Percentiles rank a stretch among this genome's conserved stretches.
Conservation (phyloP, 2,113 vertebrate species). For the Archilochus colubris region DNA sequence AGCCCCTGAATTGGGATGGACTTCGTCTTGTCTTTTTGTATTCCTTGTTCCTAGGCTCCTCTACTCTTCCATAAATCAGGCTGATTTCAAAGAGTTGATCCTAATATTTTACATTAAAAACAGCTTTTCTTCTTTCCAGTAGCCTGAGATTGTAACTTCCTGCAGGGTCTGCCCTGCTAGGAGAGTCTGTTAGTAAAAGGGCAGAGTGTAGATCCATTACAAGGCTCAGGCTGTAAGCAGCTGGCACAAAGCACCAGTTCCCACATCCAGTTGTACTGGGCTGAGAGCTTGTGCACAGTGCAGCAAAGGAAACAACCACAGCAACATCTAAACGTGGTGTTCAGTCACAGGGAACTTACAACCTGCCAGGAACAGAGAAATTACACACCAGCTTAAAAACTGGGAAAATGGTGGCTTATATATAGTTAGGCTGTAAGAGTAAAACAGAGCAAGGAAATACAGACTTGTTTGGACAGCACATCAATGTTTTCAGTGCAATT, state of each 20-base stretch:
- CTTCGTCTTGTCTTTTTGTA: background rate
- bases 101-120: background rate
- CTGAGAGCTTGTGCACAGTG: background rate
- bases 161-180: background rate
- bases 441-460: background rate
- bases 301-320: background rate
- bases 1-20: background rate
- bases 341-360: background rate
- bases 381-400: background rate
- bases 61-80: background rate
- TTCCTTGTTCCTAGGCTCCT: background rate
- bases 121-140: background rate
- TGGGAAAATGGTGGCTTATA: background rate
- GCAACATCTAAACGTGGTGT: rapidly evolving
- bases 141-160: background rate
- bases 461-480: background rate
- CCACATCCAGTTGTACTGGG: background rate
- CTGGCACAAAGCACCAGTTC: background rate
- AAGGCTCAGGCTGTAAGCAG: background rate
- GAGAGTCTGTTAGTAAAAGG: background rate
- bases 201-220: background rate
- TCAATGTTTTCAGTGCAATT: background rate
- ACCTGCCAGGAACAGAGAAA: background rate
- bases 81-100: background rate
- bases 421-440: background rate